Base-by-base conservation (phyloP, 2,888 invertebrate genomes). In the Sphaerophoria taeniata region DNA sequence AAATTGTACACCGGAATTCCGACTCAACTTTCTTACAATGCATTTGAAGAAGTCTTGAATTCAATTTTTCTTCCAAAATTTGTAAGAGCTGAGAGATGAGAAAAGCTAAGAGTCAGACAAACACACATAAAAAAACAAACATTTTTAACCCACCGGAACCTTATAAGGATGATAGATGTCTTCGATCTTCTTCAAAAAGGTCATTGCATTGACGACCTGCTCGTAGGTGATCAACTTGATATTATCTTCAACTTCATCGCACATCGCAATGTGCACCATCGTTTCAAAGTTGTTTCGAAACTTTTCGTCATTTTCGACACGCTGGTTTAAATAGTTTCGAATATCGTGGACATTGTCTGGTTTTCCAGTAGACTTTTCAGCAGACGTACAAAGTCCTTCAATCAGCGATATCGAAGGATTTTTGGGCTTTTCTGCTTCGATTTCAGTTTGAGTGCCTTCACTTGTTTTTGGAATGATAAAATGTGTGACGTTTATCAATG, bases 1-100 rank as follows among this genome's bases (percentile, higher is more conserved):
- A 91, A 6, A 91, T 89, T 14, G 90, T 90, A 63, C 90, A 92
- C 70, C 88, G 90, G 76, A 90, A 90, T 82, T 91, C 89, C 3
- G 90, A 90, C 47, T 90, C 90, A 74, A 89, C 88, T 69, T 89
- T 88, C 6, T 87, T 87, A 60, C 87, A 89, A 61, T 92, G 90
- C 61, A 88, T 91, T 12, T 73, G 85, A 47, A 90, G 88, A 16
- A 91, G 84, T 3, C 88, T 89, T 70, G 88, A 89, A 61, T 89
- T 89, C 33, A 91, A 87, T n/a, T 88, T 87, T 6, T 89, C 88
- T 87, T 91, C 90, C 3, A 91, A 77, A 55, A 88, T 74, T 51
- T 88, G 78, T 36, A 91, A 69, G 14, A 88, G 72, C 90, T 90
- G 74, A 5, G 56, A 24, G 60, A 14, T 24, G 6, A 43, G 51